Base-by-base conservation (phyloP, 2,797 vertebrate genomes). In the Luscinia megarhynchos region DNA sequence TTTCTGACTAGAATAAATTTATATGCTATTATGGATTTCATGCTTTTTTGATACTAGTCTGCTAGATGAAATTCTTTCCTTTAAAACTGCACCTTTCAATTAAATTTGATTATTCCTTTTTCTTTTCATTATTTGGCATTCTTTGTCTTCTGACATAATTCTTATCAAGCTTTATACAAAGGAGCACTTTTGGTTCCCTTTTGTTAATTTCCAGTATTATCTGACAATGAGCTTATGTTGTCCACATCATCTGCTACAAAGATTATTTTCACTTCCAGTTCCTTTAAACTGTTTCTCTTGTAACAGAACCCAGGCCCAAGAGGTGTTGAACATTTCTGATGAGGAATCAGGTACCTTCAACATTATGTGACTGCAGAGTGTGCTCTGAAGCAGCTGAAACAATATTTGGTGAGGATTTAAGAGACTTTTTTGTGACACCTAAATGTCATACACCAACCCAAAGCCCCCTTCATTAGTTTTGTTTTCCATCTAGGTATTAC, bases 231-330 rank as follows among this genome's bases (percentile, higher is more conserved):
- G 34, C 63, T 93, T 94, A 41, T 90, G 38, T 84, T 94, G 85
- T 81, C 82, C 50, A 46, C 79, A 70, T 94, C 70, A 84, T 93
- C 87, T 96, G 89, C 67, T 91, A 41, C 63, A 93, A 90, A 90
- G 95, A 94, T 94, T 90, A 95, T 96, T 94, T 96, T 94, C 59
- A 74, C 59, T 95, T 94, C 53, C 70, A 92, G 76, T 84, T 96
- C 94, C 94, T 95, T 96, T 78, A 63, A 89, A 67, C 50, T 94
- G 74, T 94, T 97, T 96, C 77, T 95, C n/a, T 96, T 96, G 93
- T 95, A 96, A 94, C 70, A 93, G 77, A 59, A 94, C 69, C 76
- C 83, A 70, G 77, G 78, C 77, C 45, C 74, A 62, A 55, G 85
- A 94, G 91, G 63, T 93, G 83, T 57, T 76, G 85, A 93, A 67